Evolutionary conservation across 2,888 invertebrate genomes (phyloP), one percentile per base, ranked within the genome.

Genomic region (Eulithis testata): DNA sequence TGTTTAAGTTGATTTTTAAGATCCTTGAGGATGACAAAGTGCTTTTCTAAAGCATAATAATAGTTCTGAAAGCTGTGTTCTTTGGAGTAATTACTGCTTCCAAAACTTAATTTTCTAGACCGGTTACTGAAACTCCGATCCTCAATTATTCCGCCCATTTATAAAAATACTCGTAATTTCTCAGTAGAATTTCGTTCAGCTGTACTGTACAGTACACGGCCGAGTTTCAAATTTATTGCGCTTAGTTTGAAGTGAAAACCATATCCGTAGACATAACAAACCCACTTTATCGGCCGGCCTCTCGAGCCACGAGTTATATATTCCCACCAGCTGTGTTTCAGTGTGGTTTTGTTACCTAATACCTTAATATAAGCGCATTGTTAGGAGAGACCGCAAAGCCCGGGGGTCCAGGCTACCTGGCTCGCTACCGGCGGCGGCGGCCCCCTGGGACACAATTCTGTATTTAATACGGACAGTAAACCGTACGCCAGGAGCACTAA

Each of bases 401-500:
- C 51, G 27, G 53, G 53, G 62, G 51, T 59, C 37, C 60, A 49
- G 51, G 50, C 60, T 67, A 63, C 60, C 63, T 67, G 60, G 57
- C 60, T 53, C 37, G 64, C 21, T 67, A 49, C 60, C 45, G 51
- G 43, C 36, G 50, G 50, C 45, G 51, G 43, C 36, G 50, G 50
- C 58, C 63, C 61, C 67, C 37, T 14, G 69, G 62, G 67, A 60
- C 27, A 58, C 55, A 68, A 63, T 69, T 68, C 65, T 50, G 64
- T 69, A 73, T 73, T 68, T 69, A 72, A 73, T 72, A 52, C 67
- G 51, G 43, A 57, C 56, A 64, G 64, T 66, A 65, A 67, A 66
- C 63, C 60, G 56, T 60, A 53, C 60, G 52, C 62, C 58, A 61
- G 47, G n/a, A 60, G 63, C 59, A 64, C 57, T 62, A 66, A 68